Evolutionary conservation across 2,113 vertebrate species (phyloP), one percentile per base, ranked within the genome.

Genomic region (Lates calcarifer): DNA sequence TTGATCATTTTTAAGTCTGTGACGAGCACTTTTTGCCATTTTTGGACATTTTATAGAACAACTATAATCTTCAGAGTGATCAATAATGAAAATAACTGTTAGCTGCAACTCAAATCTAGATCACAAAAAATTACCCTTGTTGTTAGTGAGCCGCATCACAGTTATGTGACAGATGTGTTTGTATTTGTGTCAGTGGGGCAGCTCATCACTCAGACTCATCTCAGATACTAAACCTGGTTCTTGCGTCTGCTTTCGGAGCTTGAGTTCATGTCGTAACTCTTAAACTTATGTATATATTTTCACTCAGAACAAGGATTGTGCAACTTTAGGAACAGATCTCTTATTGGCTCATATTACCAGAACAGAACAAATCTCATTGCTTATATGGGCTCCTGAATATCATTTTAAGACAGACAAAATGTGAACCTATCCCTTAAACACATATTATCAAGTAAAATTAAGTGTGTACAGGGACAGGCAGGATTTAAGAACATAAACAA

Each of bases 141-240:
- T 39, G 11, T 7, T 45, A n/a, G n/a, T n/a, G n/a, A n/a, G n/a
- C n/a, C n/a, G n/a, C n/a, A 39, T 60, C 39, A 45, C 55, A 37
- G 43, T 51, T 39, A 18, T 35, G 57, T 71, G 51, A 57, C 2
- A 14, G n/a, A 18, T 0, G 6, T 51, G 14, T 17, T 14, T 2
- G 41, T 55, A 55, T 65, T 41, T 75, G 26, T 55, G 73, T 75
- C 35, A 65, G 61, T 56, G 47, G 61, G 65, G 61, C 61, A 57
- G 71, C 43, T 51, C 55, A 58, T 18, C 28, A 31, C 37, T 62
- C 22, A 18, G 2, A 47, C 12, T 49, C 24, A 29, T 55, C 33
- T 0, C 22, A 51, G 47, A 56, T 37, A 65, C 26, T 56, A 43
- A 65, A 66, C 15, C 37, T 45, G 14, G 28, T 26, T 66, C 37